A percentile compares a stretch with the other conserved stretches of the same genome.
Conservation (phyloP, 2,113 vertebrate genomes). For the Aphyosemion australe region DNA sequence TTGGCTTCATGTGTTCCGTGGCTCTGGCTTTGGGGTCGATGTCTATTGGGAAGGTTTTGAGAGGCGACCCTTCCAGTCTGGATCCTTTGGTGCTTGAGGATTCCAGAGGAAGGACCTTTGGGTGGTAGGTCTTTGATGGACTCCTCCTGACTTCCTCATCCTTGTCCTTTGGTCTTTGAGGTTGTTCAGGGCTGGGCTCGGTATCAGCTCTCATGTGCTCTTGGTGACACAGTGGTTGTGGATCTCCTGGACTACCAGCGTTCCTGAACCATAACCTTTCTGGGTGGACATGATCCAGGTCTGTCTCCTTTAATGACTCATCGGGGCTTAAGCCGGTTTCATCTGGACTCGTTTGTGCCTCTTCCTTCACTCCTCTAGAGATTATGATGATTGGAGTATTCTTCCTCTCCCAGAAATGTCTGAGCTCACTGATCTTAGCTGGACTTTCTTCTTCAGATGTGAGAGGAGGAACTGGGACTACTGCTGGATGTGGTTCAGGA, state of each 20-base stretch:
- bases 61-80: conserved; percentile 41
- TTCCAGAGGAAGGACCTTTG: conserved; percentile 68
- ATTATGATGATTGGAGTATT: not conserved
- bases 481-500: not conserved
- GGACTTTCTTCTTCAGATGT: conserved; percentile 27
- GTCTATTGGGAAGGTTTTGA: conserved; percentile 64
- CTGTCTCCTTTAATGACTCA: conserved; percentile 70
- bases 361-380: conserved; percentile 17
- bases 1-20: conserved; percentile 12
- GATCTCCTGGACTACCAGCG: conserved; percentile 73
- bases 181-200: conserved; percentile 40
- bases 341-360: not conserved
- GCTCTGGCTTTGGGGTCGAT: conserved; percentile 39
- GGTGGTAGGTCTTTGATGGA: conserved; percentile 60
- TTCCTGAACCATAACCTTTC: conserved; percentile 69
- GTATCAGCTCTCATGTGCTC: conserved; percentile 22
- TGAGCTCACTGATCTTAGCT: conserved; percentile 76
- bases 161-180: conserved; percentile 44
- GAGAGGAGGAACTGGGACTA: conserved; percentile 6
- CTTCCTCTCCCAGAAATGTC: conserved; percentile 82
- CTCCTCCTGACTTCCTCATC: conserved; percentile 51
- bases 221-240: conserved; percentile 46
- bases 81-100: conserved; percentile 46
- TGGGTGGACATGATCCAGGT: conserved; percentile 61
- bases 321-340: conserved; percentile 59